Evolutionary conservation across 2,888 invertebrate species (phyloP).

Genomic region (Acrobeloides nanus): DNA sequence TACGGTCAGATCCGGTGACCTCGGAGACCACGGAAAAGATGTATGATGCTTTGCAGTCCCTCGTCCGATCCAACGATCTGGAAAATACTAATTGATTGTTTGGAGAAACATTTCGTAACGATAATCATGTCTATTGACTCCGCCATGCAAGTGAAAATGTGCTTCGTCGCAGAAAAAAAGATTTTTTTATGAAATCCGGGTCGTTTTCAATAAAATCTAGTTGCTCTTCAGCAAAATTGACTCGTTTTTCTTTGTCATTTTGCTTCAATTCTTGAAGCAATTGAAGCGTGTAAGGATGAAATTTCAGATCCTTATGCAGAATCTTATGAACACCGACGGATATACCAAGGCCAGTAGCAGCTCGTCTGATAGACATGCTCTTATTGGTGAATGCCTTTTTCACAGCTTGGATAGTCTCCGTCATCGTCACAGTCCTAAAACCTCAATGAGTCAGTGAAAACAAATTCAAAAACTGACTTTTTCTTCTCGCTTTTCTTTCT

Average conservation of each 20-base stretch:
- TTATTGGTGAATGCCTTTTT: too few relatives aligned
- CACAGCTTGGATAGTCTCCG: too few relatives aligned
- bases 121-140: slow-evolving; percentile 11
- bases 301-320: slow-evolving; percentile 2
- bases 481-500: too few relatives aligned
- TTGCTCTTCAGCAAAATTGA: slow-evolving; percentile 9
- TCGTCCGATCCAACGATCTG: slow-evolving; percentile 8
- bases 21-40: slow-evolving; percentile 5
- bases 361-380: too few relatives aligned
- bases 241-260: background rate
- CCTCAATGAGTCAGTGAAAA: too few relatives aligned
- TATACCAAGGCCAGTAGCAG: too few relatives aligned
- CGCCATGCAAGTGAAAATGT: slow-evolving; percentile 10
- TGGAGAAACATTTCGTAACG: background rate
- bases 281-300: slow-evolving; percentile 7
- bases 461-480: too few relatives aligned
- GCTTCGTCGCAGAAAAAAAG: slow-evolving; percentile 6
- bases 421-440: too few relatives aligned
- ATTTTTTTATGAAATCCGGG: slow-evolving; percentile 1
- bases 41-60: slow-evolving; percentile 2
- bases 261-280: slow-evolving; percentile 6
- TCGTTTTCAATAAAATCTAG: slow-evolving; percentile 2
- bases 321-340: too few relatives aligned
- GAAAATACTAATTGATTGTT: background rate
- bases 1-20: slow-evolving; percentile 7